Conservation (phyloP, 2,888 invertebrate species). For the Spisula subtruncata region DNA sequence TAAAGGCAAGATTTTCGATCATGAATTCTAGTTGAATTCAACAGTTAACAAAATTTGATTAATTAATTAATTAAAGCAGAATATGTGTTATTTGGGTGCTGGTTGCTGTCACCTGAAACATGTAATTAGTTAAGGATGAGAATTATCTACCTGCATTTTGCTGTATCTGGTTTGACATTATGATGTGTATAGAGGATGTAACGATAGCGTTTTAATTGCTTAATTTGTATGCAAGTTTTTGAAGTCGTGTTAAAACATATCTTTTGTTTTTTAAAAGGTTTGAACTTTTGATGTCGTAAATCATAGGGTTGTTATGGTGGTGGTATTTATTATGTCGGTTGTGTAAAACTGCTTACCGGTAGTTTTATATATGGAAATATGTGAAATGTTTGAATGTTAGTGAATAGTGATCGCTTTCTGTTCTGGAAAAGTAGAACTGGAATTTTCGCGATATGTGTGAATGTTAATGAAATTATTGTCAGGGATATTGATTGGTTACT, state of each 20-base stretch:
- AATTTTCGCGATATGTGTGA: no score
- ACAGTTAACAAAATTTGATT: no score
- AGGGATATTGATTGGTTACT: no score
- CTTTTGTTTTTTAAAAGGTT: neutral
- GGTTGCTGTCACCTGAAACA: neutral
- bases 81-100: neutral
- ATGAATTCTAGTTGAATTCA: no score
- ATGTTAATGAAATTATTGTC: no score
- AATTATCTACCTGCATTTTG: neutral
- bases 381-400: neutral
- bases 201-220: neutral
- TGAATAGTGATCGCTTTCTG: neutral
- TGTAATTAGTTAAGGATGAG: neutral
- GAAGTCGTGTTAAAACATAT: neutral
- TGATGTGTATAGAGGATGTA: neutral
- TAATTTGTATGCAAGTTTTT: neutral
- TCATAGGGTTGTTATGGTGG: neutral
- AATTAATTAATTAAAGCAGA: neutral
- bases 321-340: neutral
- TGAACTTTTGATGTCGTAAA: neutral
- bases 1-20: no score
- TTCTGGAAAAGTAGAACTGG: no score
- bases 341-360: neutral
- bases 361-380: constrained; percentile 1
- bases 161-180: neutral